Conservation (phyloP, 2,888 invertebrate species). For the Lepidocyrtoides sp. region DNA sequence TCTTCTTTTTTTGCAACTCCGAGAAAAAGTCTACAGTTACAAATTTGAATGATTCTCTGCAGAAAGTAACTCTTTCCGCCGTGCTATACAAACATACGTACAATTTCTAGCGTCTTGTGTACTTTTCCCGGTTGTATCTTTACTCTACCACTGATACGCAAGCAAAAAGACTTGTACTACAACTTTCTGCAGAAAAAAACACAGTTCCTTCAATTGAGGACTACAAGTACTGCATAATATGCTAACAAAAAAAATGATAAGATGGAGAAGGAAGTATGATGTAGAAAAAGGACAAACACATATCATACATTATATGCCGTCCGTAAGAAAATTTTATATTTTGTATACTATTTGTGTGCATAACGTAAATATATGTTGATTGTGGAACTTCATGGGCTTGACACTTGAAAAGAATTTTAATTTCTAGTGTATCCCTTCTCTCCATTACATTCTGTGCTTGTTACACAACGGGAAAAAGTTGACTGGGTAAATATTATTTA, state of each 20-base stretch:
- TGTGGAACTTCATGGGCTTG: conserved; percentile 27
- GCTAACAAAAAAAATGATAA: not conserved
- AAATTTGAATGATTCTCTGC: conserved; percentile 68
- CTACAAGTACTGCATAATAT: not conserved
- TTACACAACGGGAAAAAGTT: conserved; percentile 26
- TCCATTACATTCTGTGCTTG: not conserved
- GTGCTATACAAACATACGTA: not conserved
- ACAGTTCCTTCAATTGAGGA: not conserved
- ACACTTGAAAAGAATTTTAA: conserved; percentile 73
- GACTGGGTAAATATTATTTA: conserved; percentile 28
- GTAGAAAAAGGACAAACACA: conserved; percentile 1
- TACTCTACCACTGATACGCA: conserved; percentile 38
- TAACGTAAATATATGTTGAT: conserved; percentile 18
- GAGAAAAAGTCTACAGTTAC: conserved; percentile 66
- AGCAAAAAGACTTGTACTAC: not conserved
- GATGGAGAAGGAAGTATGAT: too few relatives aligned
- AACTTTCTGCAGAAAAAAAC: too few relatives aligned
- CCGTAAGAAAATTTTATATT: not conserved
- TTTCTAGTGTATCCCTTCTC: conserved; percentile 36
- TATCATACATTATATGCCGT: too few relatives aligned
- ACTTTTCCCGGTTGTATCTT: conserved; percentile 8
- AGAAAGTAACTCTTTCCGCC: not conserved
- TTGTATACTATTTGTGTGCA: conserved; percentile 7
- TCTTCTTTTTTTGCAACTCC: conserved; percentile 37
- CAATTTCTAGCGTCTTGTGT: not conserved